Conservation (phyloP, 1,140 invertebrate species). For the Potamilus streckersoni region DNA sequence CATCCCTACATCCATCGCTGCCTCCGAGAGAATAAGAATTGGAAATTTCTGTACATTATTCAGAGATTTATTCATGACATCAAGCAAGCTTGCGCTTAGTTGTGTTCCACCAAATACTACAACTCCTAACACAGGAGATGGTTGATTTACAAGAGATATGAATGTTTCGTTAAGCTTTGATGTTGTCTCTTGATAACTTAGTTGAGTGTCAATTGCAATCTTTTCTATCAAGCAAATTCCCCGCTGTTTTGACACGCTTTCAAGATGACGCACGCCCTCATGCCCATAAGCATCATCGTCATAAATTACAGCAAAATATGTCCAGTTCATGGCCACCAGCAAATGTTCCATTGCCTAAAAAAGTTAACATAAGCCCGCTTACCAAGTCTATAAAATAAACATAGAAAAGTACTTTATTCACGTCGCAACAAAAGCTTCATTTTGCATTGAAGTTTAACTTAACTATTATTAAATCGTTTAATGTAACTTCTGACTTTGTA, state of each 20-base stretch:
- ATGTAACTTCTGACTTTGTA: too few species aligned
- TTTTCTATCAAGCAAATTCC: slow-evolving; percentile 14
- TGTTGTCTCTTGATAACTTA: background rate
- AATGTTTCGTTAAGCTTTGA: background rate
- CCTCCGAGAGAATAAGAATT: slow-evolving; percentile 21
- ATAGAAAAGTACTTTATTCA: too few species aligned
- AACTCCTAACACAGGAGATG: slow-evolving; percentile 9
- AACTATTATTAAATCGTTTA: too few species aligned
- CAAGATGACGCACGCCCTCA: slow-evolving; percentile 9
- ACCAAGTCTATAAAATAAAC: too few species aligned
- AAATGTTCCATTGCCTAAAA: slow-evolving; percentile 16
- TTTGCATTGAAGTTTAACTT: too few species aligned
- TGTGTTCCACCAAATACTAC: slow-evolving; percentile 18
- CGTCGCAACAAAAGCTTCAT: too few species aligned
- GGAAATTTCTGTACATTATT: background rate
- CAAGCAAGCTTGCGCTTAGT: slow-evolving; percentile 1
- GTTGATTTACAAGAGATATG: too few species aligned
- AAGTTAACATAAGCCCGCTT: too few species aligned
- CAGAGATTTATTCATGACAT: background rate
- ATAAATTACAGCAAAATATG: slow-evolving; percentile 17
- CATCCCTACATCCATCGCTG: background rate
- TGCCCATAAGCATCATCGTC: slow-evolving; percentile 20
- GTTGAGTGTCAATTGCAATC: slow-evolving; percentile 4
- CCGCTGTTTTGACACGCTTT: background rate
- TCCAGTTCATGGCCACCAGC: slow-evolving; percentile 13